Percentiles rank a stretch among this genome's conserved stretches.
These are phyloP conservation scores for Phaethornis superciliosus DNA, from an alignment of 2,113 vertebrate genomes.

Conservation along the genomic window DNA sequence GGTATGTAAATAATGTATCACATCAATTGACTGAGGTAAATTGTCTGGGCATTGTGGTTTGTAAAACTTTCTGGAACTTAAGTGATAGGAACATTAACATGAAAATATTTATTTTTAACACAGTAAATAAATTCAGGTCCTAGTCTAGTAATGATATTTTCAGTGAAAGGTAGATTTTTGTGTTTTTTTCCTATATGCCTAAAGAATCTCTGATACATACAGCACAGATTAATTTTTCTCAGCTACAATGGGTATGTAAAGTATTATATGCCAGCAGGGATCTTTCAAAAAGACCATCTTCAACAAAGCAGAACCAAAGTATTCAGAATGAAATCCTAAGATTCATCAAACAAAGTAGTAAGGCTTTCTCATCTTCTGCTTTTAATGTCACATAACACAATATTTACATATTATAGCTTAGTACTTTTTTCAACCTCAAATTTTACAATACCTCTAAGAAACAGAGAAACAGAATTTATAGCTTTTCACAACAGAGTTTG, in stretches of 20 bases:
- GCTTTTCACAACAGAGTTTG: background rate
- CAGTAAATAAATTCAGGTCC: background rate
- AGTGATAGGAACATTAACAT: background rate
- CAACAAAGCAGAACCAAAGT: background rate
- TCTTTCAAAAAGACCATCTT: background rate
- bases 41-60: too few relatives aligned
- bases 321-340: background rate
- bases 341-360: background rate
- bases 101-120: background rate
- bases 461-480: background rate
- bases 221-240: background rate
- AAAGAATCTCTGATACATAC: background rate
- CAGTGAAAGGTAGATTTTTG: background rate
- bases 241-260: background rate
- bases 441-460: background rate
- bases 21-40: background rate
- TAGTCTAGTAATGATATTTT: background rate
- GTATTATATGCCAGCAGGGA: background rate
- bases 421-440: background rate
- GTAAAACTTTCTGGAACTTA: background rate
- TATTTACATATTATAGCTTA: background rate
- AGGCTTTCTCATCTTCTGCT: background rate
- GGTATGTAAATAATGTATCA: background rate
- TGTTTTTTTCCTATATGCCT: background rate
- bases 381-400: background rate